phyloP scores from a whole-genome alignment of 2,888 invertebrate genomes.

The Pristionchus arcanus region DNA sequence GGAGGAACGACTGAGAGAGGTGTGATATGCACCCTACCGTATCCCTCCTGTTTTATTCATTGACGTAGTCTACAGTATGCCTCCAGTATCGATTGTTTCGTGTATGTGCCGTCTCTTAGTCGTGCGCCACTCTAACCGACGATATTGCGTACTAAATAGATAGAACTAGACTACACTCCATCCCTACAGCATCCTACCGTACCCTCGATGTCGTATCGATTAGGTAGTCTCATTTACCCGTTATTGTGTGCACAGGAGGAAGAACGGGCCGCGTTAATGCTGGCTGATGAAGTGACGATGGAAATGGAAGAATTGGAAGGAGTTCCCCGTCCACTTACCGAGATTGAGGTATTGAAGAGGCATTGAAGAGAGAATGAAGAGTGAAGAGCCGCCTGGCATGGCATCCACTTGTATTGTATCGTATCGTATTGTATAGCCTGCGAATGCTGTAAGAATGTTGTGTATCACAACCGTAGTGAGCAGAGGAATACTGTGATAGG shows the following conservation, averaged over 20 bases:
- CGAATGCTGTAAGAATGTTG: neutral
- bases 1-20: constrained; percentile 29
- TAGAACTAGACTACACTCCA: no score
- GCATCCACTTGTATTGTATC: constrained; percentile 19
- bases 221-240: neutral
- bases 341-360: neutral
- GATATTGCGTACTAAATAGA: neutral
- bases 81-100: neutral
- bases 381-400: neutral
- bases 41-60: neutral
- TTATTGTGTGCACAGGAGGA: constrained; percentile 5
- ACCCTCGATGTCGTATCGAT: neutral
- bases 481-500: neutral
- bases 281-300: neutral
- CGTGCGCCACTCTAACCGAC: neutral
- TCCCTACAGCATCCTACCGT: neutral
- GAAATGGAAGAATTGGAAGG: constrained; percentile 23
- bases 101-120: neutral
- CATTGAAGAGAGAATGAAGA: neutral
- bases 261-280: constrained; percentile 7
- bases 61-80: neutral
- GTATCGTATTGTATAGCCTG: constrained; percentile 17
- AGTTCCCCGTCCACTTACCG: neutral
- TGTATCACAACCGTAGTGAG: neutral
- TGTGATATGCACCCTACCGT: neutral